Base-by-base conservation (phyloP, 1,140 invertebrate species). In the Euura lappo region DNA sequence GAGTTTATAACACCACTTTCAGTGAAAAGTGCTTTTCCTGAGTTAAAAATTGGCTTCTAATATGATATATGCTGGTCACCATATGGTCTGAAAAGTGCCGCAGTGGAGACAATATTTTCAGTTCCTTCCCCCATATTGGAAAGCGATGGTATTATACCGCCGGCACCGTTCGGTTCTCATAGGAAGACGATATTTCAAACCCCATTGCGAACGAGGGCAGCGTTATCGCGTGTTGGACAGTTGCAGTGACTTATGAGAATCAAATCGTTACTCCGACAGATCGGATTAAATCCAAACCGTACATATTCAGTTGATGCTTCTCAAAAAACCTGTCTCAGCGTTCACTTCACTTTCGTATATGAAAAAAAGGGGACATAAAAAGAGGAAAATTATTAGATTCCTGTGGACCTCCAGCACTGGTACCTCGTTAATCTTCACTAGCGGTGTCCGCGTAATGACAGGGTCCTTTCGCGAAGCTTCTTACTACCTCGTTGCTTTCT, bases 11-110 rank as follows among this genome's bases (percentile, higher is more conserved):
- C 75, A 71, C 73, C 74, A 74, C 74, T 79, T 60, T 60, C 72
- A 60, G 77, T 79, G 77, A 82, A 80, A 81, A 81, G 79, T 82
- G 76, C 79, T 74, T 77, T 75, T 72, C 75, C 72, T 74, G 77
- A 78, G 80, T 83, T 83, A 83, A 83, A 83, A 83, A 83, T 82
- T 82, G 81, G 77, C 80, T 81, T 80, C 81, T 82, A 79, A 83
- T 83, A 82, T 83, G 81, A 82, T 81, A 83, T 81, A 83, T 75
- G 77, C 64, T 69, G 79, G 77, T 79, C 76, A 81, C 79, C 80
- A 81, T 83, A 81, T 80, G 79, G 79, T 74, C 71, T 69, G 67
- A 68, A 79, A 70, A 81, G 77, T 74, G 79, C 79, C 77, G 77
- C 79, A 60, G 51, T 60, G 51, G 68, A 74, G 69, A 80, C 79